Percentiles rank a stretch among this genome's conserved stretches.
Evolutionary conservation across 2,113 vertebrate species (phyloP).

Genomic region (human): GRCh38 chr3:18907001-18907500

Average conservation of each 20-base stretch:
- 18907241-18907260: not conserved
- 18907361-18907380: not conserved
- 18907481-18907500: not conserved
- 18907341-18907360: not conserved
- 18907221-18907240: not conserved
- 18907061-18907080: not conserved
- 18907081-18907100: not conserved
- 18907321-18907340: not conserved
- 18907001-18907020: too few species aligned
- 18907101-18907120: not conserved
- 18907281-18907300: not conserved
- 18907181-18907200: conserved; percentile 42
- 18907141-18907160: not conserved
- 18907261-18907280: not conserved
- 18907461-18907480: not conserved
- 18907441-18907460: not conserved
- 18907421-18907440: conserved; percentile 3
- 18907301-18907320: not conserved
- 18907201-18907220: not conserved
- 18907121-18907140: not conserved
- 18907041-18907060: not conserved
- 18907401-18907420: not conserved
- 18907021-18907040: not conserved
- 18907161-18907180: conserved; percentile 30
- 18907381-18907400: not conserved